Conservation (phyloP, 2,888 invertebrate genomes). For the Axea sp. region DNA sequence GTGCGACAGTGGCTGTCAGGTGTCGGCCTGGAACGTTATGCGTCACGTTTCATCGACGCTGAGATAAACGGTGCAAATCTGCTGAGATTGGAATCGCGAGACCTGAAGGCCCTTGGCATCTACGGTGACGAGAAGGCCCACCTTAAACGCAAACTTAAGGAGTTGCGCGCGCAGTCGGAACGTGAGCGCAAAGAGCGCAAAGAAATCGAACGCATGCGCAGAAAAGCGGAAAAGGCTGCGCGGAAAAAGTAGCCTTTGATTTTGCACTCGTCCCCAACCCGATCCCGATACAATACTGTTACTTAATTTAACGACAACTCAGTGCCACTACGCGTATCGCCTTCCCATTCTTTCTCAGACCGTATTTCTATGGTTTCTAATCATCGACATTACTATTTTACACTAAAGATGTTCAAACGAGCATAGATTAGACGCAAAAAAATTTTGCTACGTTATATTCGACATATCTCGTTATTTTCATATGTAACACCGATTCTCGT, state of each 20-base stretch:
- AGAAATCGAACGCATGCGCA: slow-evolving; percentile 90
- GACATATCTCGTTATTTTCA: not conserved
- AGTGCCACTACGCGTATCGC: slow-evolving; percentile 57
- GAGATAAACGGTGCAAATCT: slow-evolving; percentile 93
- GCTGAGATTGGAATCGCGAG: slow-evolving; percentile 92
- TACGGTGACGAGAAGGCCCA: slow-evolving; percentile 89
- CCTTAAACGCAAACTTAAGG: slow-evolving; percentile 92
- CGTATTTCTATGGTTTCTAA: slow-evolving; percentile 43
- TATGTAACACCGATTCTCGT: not conserved
- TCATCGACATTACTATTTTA: too few species aligned
- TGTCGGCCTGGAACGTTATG: slow-evolving; percentile 90
- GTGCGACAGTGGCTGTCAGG: slow-evolving; percentile 96
- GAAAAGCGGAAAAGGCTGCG: slow-evolving; percentile 91
- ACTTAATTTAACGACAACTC: slow-evolving; percentile 56
- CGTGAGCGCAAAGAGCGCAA: slow-evolving; percentile 92
- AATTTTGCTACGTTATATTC: not conserved
- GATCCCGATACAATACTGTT: slow-evolving; percentile 54
- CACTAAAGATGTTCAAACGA: too few species aligned
- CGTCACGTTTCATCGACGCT: slow-evolving; percentile 92
- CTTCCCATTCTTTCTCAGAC: slow-evolving; percentile 30
- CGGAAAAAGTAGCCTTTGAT: slow-evolving; percentile 80
- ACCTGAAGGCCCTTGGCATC: slow-evolving; percentile 92
- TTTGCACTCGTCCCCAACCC: slow-evolving; percentile 10
- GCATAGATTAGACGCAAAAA: too few species aligned
- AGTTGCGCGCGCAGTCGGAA: slow-evolving; percentile 87